phyloP scores from a whole-genome alignment of 2,797 vertebrate genomes.

The Lateolabrax maculatus region DNA sequence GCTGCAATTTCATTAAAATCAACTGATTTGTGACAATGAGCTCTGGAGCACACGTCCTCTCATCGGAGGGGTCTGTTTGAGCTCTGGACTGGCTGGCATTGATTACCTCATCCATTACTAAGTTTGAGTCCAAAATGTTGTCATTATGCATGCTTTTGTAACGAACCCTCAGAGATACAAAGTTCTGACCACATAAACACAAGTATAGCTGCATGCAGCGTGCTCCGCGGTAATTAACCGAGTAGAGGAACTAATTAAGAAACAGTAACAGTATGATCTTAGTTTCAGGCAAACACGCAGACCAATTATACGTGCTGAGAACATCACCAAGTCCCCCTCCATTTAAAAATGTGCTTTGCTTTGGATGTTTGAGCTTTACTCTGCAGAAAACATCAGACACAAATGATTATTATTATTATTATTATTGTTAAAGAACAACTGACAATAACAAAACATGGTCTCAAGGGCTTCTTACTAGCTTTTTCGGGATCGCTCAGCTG shows the following conservation, averaged over 20 bases:
- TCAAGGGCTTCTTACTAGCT: neutral
- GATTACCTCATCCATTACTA: neutral
- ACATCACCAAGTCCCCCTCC: neutral
- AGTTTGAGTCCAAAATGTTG: neutral
- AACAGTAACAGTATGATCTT: slow-evolving; percentile 10
- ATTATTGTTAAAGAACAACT: neutral
- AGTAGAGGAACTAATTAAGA: neutral
- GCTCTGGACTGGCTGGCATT: neutral
- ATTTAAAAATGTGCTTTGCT: slow-evolving; percentile 1
- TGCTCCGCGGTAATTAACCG: neutral
- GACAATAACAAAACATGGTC: neutral
- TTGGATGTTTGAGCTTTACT: too few species aligned
- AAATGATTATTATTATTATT: neutral
- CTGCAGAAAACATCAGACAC: neutral
- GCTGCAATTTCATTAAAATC: too few species aligned
- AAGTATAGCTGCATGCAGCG: neutral
- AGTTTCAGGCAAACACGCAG: slow-evolving; percentile 7
- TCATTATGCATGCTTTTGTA: neutral
- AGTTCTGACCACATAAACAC: neutral
- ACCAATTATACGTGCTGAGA: slow-evolving; percentile 17
- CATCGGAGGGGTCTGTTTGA: neutral
- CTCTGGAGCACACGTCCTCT: too few species aligned
- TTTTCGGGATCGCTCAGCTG: neutral
- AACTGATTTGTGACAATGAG: too few species aligned
- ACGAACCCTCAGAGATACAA: too few species aligned